Conservation (phyloP, 2,888 invertebrate genomes). For the Brachynemurus nebulosus region DNA sequence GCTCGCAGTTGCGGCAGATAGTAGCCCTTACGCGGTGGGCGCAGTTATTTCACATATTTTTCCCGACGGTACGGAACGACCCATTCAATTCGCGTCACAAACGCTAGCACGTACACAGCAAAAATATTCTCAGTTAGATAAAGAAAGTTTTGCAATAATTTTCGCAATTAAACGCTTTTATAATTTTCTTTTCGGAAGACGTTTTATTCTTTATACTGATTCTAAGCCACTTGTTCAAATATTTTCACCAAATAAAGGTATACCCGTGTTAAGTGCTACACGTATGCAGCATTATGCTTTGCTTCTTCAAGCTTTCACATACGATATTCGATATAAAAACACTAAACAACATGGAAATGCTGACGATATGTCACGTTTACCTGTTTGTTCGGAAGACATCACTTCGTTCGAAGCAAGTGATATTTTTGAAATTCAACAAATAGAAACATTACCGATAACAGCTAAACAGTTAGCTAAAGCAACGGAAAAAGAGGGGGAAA, state of each 20-base stretch:
- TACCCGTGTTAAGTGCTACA: constrained; percentile 16
- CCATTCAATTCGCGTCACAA: constrained; percentile 23
- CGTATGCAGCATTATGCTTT: constrained; percentile 19
- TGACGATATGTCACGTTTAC: background rate
- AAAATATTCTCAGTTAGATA: constrained; percentile 25
- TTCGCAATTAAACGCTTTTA: constrained; percentile 24
- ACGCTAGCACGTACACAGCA: constrained; percentile 22
- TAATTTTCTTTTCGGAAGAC: constrained; percentile 23
- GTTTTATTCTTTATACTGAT: constrained; percentile 25
- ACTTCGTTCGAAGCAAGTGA: no score
- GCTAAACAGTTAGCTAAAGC: no score
- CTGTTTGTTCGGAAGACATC: background rate
- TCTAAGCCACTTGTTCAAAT: constrained; percentile 23
- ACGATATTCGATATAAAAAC: no score
- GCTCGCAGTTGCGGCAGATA: background rate
- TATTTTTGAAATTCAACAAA: no score
- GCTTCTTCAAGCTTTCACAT: no score
- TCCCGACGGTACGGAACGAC: constrained; percentile 21
- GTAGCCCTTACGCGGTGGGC: background rate
- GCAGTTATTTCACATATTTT: background rate
- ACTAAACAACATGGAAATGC: no score
- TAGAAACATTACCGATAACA: no score
- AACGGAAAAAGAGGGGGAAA: no score
- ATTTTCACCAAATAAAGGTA: constrained; percentile 22
- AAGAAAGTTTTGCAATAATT: constrained; percentile 24